These are phyloP conservation scores for Ophion ventricosus DNA, from an alignment of 2,888 invertebrate genomes.

Conservation along the genomic window DNA sequence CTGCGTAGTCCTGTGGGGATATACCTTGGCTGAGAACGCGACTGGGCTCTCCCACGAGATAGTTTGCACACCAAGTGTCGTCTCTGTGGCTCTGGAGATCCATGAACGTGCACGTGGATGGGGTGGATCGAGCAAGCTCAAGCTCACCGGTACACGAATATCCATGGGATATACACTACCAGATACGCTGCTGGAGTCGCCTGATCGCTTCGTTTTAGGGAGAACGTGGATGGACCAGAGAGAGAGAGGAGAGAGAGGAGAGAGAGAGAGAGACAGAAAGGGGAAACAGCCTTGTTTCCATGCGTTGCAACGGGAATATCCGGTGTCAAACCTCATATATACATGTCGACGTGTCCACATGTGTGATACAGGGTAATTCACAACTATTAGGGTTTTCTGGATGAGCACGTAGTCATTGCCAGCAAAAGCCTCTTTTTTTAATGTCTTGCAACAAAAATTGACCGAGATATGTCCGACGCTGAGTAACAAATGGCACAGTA, in stretches of 20 bases:
- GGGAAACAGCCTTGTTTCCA: conserved; percentile 19
- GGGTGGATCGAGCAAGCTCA: conserved; percentile 41
- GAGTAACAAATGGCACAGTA: neutral
- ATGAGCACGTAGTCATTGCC: neutral
- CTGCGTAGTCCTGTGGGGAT: neutral
- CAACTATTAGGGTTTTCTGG: neutral
- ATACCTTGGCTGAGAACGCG: neutral
- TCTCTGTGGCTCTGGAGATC: conserved; percentile 4
- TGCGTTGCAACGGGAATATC: conserved; percentile 49
- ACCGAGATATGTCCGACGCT: neutral
- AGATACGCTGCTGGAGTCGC: conserved; percentile 37
- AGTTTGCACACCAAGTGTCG: conserved; percentile 12
- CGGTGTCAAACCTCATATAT: conserved; percentile 21
- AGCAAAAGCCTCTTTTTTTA: neutral
- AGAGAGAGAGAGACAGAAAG: conserved; percentile 25
- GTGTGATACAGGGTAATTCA: neutral
- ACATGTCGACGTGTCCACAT: neutral
- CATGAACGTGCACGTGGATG: conserved; percentile 13
- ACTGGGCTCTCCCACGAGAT: neutral
- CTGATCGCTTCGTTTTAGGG: conserved; percentile 34
- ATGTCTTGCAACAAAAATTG: neutral
- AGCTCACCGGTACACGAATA: conserved; percentile 16
- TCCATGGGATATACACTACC: conserved; percentile 37
- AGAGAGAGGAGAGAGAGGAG: conserved; percentile 47
- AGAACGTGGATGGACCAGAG: conserved; percentile 27